These are phyloP conservation scores for Sphenodon punctatus DNA, from an alignment of 2,797 vertebrate species.

Conservation along the genomic window DNA sequence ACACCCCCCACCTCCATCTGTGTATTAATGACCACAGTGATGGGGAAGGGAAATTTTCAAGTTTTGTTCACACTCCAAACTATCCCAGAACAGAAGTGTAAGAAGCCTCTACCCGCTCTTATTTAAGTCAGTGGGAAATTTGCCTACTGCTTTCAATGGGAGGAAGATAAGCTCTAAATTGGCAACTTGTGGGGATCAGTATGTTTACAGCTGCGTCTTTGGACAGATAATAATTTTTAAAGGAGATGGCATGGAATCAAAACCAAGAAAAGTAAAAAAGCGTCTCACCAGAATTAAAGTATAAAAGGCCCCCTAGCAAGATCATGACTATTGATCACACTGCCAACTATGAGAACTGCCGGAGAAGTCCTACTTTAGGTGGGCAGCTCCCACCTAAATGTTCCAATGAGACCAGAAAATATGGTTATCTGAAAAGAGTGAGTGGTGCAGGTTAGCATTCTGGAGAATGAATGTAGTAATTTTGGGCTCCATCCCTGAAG, in stretches of 20 bases:
- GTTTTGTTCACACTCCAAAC: too few species aligned
- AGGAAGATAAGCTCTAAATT: too few species aligned
- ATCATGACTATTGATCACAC: not conserved
- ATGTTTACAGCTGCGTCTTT: not conserved
- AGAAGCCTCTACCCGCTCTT: too few species aligned
- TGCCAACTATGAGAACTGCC: not conserved
- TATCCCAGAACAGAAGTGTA: too few species aligned
- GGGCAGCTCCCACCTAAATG: constrained; percentile 44
- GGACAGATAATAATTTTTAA: not conserved
- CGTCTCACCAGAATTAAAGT: constrained; percentile 20
- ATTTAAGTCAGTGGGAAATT: too few species aligned
- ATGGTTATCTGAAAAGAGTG: constrained; percentile 50
- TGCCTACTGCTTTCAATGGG: too few species aligned
- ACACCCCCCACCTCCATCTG: too few species aligned
- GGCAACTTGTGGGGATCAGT: not conserved
- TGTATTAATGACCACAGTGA: too few species aligned
- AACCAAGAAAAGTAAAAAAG: constrained; percentile 3
- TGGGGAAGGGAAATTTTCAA: too few species aligned
- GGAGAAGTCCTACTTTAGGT: constrained; percentile 30
- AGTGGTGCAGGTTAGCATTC: constrained; percentile 23
- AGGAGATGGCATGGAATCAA: too few species aligned
- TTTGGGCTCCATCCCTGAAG: constrained; percentile 36
- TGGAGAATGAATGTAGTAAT: constrained; percentile 54
- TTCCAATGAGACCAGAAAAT: constrained; percentile 47
- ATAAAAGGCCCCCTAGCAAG: constrained; percentile 24